Evolutionary conservation across 2,797 vertebrate genomes (phyloP), one percentile per base, ranked within the genome.

Genomic region (Urocyon cinereoargenteus): DNA sequence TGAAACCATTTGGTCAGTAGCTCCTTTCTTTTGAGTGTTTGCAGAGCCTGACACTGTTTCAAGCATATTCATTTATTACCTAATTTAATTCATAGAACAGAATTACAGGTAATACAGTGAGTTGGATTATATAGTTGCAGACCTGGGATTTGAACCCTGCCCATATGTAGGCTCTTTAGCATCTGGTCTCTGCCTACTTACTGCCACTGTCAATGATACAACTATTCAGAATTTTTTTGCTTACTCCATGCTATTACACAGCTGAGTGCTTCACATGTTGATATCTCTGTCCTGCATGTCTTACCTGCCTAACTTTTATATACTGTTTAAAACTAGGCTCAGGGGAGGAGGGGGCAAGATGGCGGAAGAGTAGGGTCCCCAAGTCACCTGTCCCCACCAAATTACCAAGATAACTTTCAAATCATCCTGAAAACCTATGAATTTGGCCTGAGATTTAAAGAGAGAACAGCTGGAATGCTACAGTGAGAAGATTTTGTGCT

Each of bases 261-360:
- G 77, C n/a, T 78, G 24, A 13, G 14, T 84, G 36, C 10, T 68
- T 70, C 51, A 22, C 18, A 59, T 57, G 6, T 87, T 88, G 10
- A 91, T 88, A 14, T 68, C 49, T 91, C 51, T 94, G 18, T 89
- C 61, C 34, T 3, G 14, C 70, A 82, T 62, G 24, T 82, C 34
- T 7, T 34, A 8, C n/a, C 61, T 96, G 36, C 28, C n/a, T 55
- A 18, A 78, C 22, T 91, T 96, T 84, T 91, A 57, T 77, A 51
- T 94, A 51, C 83, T 89, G 13, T 77, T 81, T n/a, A 82, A 89
- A 85, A 86, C 28, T 95, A 49, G 89, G 1, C 21, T 95, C 64
- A 53, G 16, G 40, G 40, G 40, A 45, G 40, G 6, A 45, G 40
- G 40, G 40, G 40, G 7, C 40, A 45, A 45, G 40, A 45, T 45